Evolutionary conservation across 2,797 vertebrate genomes (phyloP).

Genomic region (Sebastes oblongus): DNA sequence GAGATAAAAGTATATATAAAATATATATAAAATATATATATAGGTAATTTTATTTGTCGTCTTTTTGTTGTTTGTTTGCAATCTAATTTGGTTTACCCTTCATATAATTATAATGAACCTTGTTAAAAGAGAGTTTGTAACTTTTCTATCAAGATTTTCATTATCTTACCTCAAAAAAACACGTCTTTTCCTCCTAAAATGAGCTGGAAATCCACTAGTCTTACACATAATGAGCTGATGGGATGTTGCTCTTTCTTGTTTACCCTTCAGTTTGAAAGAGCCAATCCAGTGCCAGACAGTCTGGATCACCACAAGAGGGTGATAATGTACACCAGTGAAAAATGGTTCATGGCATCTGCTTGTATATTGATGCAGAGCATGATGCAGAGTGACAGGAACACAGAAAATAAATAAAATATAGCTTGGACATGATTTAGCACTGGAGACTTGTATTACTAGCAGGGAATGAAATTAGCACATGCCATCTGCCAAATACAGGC

Average conservation of each 20-base stretch:
- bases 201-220: neutral
- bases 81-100: neutral
- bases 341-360: neutral
- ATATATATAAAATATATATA: too few species aligned
- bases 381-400: neutral
- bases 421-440: neutral
- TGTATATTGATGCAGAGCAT: neutral
- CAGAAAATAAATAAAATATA: neutral
- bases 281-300: constrained; percentile 10
- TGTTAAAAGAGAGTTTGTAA: neutral
- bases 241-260: neutral
- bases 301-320: constrained; percentile 13
- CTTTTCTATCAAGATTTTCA: neutral
- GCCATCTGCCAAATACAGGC: too few species aligned
- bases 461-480: too few species aligned
- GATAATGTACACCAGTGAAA: neutral
- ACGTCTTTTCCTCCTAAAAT: neutral
- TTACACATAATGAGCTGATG: neutral
- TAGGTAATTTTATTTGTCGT: neutral
- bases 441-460: neutral
- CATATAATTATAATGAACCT: neutral
- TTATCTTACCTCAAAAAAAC: constrained; percentile 18
- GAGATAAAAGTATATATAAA: too few species aligned
- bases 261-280: constrained; percentile 25
- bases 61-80: too few species aligned